Percentiles rank a stretch among this genome's conserved stretches.
Conservation (phyloP, 1,140 invertebrate species). For the Drosophila trapezifrons region DNA sequence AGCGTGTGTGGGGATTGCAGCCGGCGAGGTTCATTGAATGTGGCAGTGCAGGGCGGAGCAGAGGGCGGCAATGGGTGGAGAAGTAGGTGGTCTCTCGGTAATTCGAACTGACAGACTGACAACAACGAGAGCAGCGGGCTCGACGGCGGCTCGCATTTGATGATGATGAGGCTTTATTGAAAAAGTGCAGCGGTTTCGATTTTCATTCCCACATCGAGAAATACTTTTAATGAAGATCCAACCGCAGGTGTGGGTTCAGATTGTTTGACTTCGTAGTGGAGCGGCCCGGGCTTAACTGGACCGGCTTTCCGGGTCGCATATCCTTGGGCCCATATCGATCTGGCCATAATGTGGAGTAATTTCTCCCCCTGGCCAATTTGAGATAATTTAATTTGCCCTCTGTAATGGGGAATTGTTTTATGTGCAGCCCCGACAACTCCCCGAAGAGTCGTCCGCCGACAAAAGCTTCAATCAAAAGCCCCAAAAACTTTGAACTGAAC, state of each 20-base stretch:
- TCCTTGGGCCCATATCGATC: conserved; percentile 39
- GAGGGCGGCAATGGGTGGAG: neutral
- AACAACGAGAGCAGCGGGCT: conserved; percentile 38
- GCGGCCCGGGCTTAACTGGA: conserved; percentile 18
- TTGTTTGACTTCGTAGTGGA: conserved; percentile 36
- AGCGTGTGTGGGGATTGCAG: conserved; percentile 21
- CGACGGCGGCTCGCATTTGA: conserved; percentile 39
- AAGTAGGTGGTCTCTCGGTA: conserved; percentile 51
- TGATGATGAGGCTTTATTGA: conserved; percentile 40
- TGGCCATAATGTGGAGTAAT: conserved; percentile 31
- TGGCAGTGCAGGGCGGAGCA: conserved; percentile 5
- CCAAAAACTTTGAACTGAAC: conserved; percentile 57
- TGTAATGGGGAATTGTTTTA: conserved; percentile 71
- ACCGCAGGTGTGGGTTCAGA: conserved; percentile 46
- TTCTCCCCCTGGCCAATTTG: conserved; percentile 35
- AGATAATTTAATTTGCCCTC: conserved; percentile 59
- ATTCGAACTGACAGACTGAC: conserved; percentile 62
- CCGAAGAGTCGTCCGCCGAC: conserved; percentile 34
- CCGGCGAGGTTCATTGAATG: conserved; percentile 30
- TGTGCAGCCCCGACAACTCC: conserved; percentile 22
- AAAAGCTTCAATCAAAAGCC: conserved; percentile 73
- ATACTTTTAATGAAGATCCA: conserved; percentile 25
- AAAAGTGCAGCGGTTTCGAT: conserved; percentile 41
- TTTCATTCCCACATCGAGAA: conserved; percentile 18
- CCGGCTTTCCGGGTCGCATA: conserved; percentile 22